A percentile compares a stretch with the other conserved stretches of the same genome.
These are phyloP conservation scores for Folsomia manolachei DNA, from an alignment of 2,888 invertebrate species.

Conservation along the genomic window DNA sequence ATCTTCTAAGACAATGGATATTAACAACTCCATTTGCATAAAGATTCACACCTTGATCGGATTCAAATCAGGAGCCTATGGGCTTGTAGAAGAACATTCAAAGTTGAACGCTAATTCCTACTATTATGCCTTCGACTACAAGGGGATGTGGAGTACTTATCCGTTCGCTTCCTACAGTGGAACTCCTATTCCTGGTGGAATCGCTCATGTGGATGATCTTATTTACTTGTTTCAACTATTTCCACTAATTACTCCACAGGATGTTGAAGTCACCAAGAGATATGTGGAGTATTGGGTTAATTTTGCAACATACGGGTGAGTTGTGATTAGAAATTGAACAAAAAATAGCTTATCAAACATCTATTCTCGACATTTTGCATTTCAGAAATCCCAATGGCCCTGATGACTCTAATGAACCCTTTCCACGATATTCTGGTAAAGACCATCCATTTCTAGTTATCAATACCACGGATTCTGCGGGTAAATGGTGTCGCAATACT, in stretches of 20 bases:
- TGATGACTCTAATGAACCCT: background rate
- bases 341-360: no score
- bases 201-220: slow-evolving; percentile 26
- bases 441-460: slow-evolving; percentile 26
- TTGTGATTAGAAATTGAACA: background rate
- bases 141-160: slow-evolving; percentile 31
- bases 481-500: slow-evolving; percentile 18
- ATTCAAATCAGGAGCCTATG: slow-evolving; percentile 37
- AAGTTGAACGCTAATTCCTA: slow-evolving; percentile 35
- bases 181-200: background rate
- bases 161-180: slow-evolving; percentile 9
- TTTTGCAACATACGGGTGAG: slow-evolving; percentile 33
- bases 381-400: slow-evolving; percentile 30
- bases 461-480: slow-evolving; percentile 8
- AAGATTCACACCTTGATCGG: slow-evolving; percentile 29
- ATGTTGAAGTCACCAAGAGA: slow-evolving; percentile 19
- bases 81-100: slow-evolving; percentile 34
- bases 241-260: slow-evolving; percentile 14
- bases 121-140: slow-evolving; percentile 40
- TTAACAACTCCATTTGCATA: background rate
- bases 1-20: background rate
- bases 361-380: no score
- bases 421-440: slow-evolving; percentile 18
- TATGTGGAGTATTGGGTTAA: slow-evolving; percentile 27
- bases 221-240: slow-evolving; percentile 31